Conservation (phyloP, 1,140 invertebrate genomes). For the Colletes latitarsis region DNA sequence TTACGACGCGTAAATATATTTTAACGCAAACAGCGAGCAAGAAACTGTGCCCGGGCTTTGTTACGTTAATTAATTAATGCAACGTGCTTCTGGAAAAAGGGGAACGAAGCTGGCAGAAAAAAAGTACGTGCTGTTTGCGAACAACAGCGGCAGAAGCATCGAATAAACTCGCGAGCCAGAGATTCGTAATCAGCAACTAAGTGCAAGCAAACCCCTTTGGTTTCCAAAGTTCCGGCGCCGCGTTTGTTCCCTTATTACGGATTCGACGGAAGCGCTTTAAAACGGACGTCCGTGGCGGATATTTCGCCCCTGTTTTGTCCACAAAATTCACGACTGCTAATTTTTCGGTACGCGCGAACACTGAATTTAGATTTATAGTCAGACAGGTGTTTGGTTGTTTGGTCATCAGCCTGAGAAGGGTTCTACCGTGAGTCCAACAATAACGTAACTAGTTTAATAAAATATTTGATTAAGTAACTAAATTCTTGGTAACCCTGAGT, state of each 20-base stretch:
- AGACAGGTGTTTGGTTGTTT: no score
- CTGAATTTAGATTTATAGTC: no score
- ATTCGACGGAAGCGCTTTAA: not conserved
- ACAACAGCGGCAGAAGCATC: not conserved
- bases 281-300: no score
- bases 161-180: not conserved
- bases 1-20: conserved; percentile 4
- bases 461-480: no score
- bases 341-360: no score
- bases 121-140: not conserved
- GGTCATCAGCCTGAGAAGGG: no score
- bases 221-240: not conserved
- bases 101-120: not conserved
- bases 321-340: no score
- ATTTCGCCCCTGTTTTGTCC: conserved; percentile 7
- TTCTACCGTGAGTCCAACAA: no score
- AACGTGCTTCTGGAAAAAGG: not conserved
- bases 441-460: no score
- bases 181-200: not conserved
- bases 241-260: not conserved
- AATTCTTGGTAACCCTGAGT: no score
- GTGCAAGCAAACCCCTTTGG: not conserved
- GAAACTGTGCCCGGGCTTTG: not conserved
- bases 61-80: conserved; percentile 39
- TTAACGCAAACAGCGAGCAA: not conserved